These are phyloP conservation scores for Diadophis punctatus DNA, from an alignment of 2,113 vertebrate species.

Conservation along the genomic window DNA sequence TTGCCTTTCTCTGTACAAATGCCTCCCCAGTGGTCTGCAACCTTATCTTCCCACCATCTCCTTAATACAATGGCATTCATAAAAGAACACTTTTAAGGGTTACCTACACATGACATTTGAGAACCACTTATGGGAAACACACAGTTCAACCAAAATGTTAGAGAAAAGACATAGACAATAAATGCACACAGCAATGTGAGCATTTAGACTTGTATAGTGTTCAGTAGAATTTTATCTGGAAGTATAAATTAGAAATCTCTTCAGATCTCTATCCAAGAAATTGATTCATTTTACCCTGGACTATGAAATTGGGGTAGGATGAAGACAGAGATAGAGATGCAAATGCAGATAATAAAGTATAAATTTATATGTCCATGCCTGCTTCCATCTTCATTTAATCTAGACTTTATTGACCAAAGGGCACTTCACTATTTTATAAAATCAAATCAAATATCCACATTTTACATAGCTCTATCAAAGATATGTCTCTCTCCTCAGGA, in stretches of 20 bases:
- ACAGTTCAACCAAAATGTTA: background rate
- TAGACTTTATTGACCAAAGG: background rate
- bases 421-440: background rate
- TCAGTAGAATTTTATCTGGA: background rate
- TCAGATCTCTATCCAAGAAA: background rate
- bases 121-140: background rate
- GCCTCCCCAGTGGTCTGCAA: background rate
- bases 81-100: background rate
- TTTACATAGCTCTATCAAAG: background rate
- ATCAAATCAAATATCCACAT: background rate
- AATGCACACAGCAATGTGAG: background rate
- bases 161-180: background rate
- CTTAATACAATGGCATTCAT: background rate
- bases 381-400: background rate
- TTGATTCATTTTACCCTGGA: background rate
- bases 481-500: background rate
- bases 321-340: background rate
- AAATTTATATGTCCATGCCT: background rate
- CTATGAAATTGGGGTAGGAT: background rate
- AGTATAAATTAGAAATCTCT: background rate
- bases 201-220: background rate
- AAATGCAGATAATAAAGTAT: background rate
- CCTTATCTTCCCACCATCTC: background rate
- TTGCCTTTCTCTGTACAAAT: background rate
- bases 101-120: background rate